phyloP scores from a whole-genome alignment of 2,113 vertebrate genomes.

The Salvelinus alpinus region DNA sequence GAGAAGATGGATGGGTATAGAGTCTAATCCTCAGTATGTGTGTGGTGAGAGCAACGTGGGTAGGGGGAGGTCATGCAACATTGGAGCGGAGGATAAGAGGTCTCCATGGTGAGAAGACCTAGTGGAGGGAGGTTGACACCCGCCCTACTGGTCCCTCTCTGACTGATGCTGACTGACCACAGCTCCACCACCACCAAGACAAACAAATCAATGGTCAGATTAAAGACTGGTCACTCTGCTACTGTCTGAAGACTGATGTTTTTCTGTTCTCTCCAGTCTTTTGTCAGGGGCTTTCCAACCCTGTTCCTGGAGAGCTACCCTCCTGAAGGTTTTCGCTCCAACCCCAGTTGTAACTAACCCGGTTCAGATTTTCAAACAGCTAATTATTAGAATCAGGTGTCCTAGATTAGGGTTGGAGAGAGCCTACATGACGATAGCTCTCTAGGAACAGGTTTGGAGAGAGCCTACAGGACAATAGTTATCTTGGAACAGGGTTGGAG shows the following conservation, averaged over 20 bases:
- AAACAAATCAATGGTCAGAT: conserved; percentile 58
- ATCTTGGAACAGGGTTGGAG: no score
- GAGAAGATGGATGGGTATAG: no score
- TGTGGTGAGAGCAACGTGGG: conserved; percentile 23
- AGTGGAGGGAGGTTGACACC: conserved; percentile 3
- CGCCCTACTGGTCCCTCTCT: not conserved
- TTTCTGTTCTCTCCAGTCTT: not conserved
- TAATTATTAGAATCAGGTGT: no score
- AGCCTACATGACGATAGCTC: no score
- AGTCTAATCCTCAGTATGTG: not conserved
- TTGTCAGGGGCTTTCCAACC: no score
- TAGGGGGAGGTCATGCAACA: conserved; percentile 29
- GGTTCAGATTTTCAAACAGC: no score
- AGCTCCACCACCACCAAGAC: conserved; percentile 42
- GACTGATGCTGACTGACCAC: conserved; percentile 23
- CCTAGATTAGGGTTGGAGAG: no score
- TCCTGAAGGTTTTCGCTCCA: no score
- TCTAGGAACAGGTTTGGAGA: no score
- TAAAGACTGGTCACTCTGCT: conserved; percentile 18
- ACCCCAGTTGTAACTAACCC: no score
- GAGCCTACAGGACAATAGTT: no score
- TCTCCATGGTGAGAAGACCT: conserved; percentile 47
- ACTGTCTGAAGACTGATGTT: conserved; percentile 36
- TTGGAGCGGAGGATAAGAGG: conserved; percentile 47
- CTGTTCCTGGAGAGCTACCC: no score